Conservation (phyloP, 2,113 vertebrate genomes). For the Otocyon megalotis region DNA sequence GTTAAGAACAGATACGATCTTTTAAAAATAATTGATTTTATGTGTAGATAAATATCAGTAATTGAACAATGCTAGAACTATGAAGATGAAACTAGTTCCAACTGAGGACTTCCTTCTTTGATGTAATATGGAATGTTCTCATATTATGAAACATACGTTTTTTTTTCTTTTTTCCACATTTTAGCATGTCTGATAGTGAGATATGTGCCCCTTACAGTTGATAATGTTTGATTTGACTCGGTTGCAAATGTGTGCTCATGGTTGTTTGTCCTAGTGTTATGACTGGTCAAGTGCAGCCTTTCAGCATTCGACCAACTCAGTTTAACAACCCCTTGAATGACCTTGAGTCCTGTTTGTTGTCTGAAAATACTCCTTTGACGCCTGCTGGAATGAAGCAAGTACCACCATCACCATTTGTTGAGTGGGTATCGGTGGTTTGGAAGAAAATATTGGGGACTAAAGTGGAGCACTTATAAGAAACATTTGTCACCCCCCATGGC, state of each 20-base stretch:
- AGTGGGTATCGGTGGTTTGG: neutral
- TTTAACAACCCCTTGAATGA: conserved; percentile 28
- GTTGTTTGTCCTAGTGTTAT: neutral
- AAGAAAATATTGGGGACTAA: conserved; percentile 41
- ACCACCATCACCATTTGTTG: conserved; percentile 20
- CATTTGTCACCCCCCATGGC: neutral
- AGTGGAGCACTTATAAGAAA: neutral
- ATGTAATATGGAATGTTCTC: neutral
- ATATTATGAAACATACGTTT: neutral
- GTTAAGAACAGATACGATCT: neutral
- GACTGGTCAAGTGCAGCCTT: neutral
- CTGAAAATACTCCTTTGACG: conserved; percentile 10
- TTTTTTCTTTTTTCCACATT: neutral
- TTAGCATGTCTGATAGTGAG: neutral
- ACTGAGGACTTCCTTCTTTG: neutral
- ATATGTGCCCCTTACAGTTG: neutral
- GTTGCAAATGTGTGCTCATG: neutral
- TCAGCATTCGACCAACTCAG: neutral
- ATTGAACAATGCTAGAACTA: neutral
- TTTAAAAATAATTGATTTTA: conserved; percentile 37
- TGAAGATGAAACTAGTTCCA: neutral
- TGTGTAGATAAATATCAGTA: neutral
- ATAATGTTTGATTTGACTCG: neutral
- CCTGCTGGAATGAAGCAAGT: neutral
- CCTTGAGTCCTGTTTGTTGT: neutral